Conservation (phyloP, 2,113 vertebrate species). For the Martes martes region DNA sequence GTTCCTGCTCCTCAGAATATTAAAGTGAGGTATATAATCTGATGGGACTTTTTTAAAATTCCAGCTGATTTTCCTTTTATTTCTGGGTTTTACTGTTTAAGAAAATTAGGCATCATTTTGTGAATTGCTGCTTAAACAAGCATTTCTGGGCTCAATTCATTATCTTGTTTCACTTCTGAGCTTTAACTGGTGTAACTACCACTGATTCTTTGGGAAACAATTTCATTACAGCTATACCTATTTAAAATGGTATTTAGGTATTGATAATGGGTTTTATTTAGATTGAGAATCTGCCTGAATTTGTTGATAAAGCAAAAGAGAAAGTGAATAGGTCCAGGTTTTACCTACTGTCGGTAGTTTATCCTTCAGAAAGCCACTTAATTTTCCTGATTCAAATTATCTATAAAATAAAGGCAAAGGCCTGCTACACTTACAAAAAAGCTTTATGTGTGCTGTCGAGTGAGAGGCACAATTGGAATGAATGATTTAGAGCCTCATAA, state of each 20-base stretch:
- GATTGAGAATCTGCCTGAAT: conserved; percentile 46
- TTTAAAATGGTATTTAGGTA: conserved; percentile 61
- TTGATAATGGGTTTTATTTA: conserved; percentile 37
- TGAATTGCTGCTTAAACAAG: conserved; percentile 51
- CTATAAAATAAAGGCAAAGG: conserved; percentile 49
- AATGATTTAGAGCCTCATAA: background rate
- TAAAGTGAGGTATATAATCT: conserved; percentile 25
- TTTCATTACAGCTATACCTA: conserved; percentile 53
- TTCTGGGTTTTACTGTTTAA: conserved; percentile 49
- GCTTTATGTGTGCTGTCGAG: background rate
- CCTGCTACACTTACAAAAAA: background rate
- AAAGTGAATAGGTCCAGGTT: background rate
- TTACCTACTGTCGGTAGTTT: conserved; percentile 44
- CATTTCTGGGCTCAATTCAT: conserved; percentile 46
- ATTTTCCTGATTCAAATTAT: conserved; percentile 51
- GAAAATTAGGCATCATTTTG: conserved; percentile 51
- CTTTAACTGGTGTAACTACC: conserved; percentile 55
- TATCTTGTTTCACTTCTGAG: conserved; percentile 42
- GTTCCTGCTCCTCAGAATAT: background rate
- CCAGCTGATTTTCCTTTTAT: conserved; percentile 37
- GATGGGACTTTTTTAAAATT: background rate
- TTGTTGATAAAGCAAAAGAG: conserved; percentile 47
- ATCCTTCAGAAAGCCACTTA: conserved; percentile 43
- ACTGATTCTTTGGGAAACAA: conserved; percentile 62
- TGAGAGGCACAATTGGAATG: background rate